phyloP scores from a whole-genome alignment of 2,888 invertebrate genomes.

The Eumerus sabulonum region DNA sequence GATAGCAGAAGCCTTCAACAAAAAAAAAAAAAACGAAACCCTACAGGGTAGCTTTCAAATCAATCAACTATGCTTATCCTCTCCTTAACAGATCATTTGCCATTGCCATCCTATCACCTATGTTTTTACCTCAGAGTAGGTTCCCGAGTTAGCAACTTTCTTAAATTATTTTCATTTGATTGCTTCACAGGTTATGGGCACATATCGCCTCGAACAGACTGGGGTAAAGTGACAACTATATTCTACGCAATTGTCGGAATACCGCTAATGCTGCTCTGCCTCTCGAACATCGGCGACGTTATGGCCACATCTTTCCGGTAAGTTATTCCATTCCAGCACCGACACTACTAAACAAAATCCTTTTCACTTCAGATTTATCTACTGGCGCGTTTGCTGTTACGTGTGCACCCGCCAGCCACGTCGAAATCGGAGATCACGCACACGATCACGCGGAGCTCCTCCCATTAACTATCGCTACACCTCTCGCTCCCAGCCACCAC shows the following conservation, averaged over 20 bases:
- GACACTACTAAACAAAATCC: not conserved
- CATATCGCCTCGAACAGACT: slow-evolving; percentile 95
- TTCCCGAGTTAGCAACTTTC: too few species aligned
- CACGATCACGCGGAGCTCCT: slow-evolving; percentile 69
- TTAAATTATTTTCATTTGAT: too few species aligned
- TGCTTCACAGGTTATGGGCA: slow-evolving; percentile 99
- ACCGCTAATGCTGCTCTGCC: slow-evolving; percentile 95
- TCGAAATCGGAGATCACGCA: slow-evolving; percentile 75
- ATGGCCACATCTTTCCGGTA: slow-evolving; percentile 95
- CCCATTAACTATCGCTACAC: slow-evolving; percentile 71
- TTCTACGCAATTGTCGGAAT: slow-evolving; percentile 97
- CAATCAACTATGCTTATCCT: too few species aligned
- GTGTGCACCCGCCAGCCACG: slow-evolving; percentile 90
- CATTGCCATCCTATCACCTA: too few species aligned
- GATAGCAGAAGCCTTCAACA: too few species aligned
- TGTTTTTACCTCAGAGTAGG: too few species aligned
- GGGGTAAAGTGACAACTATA: slow-evolving; percentile 96
- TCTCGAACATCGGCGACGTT: slow-evolving; percentile 95
- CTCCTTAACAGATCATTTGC: too few species aligned
- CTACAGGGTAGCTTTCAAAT: too few species aligned
- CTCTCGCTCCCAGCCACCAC: slow-evolving; percentile 79
- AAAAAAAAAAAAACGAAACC: too few species aligned
- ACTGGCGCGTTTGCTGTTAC: slow-evolving; percentile 95
- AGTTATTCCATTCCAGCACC: slow-evolving; percentile 28
- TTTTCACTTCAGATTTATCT: slow-evolving; percentile 84